Evolutionary conservation across 2,888 invertebrate genomes (phyloP).

Genomic region (Chalcis sispes): DNA sequence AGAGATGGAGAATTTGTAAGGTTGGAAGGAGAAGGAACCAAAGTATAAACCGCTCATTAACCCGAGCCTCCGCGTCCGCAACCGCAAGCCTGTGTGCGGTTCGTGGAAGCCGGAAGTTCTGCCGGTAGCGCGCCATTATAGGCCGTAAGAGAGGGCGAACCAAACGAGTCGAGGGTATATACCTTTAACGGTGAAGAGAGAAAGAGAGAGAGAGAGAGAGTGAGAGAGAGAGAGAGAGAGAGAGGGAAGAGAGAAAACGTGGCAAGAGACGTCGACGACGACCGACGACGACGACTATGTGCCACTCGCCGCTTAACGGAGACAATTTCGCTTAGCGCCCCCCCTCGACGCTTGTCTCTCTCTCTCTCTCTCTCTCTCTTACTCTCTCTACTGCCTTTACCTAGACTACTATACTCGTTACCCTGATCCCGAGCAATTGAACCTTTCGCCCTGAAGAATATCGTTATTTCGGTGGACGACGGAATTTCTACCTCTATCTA

Average conservation of each 20-base stretch:
- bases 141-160: neutral
- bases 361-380: too few species aligned
- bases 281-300: too few species aligned
- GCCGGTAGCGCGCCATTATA: conserved; percentile 35
- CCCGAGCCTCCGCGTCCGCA: conserved; percentile 36
- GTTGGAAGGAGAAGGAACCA: neutral
- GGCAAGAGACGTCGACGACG: too few species aligned
- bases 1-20: too few species aligned
- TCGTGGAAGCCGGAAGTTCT: conserved; percentile 46
- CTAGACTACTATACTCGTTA: too few species aligned
- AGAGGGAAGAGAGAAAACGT: too few species aligned
- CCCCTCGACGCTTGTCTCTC: too few species aligned
- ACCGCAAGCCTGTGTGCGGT: conserved; percentile 49
- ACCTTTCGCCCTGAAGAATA: too few species aligned
- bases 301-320: conserved; percentile 34
- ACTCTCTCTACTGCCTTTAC: too few species aligned
- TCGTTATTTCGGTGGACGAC: too few species aligned
- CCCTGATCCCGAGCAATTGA: too few species aligned
- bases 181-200: neutral
- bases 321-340: conserved; percentile 23
- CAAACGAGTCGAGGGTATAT: neutral
- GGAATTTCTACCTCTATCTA: too few species aligned
- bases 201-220: neutral
- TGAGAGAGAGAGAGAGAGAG: conserved; percentile 8
- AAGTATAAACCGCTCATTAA: conserved; percentile 57